Evolutionary conservation across 2,113 vertebrate genomes (phyloP), one percentile per base, ranked within the genome.

Genomic region (Megatriorchis doriae): DNA sequence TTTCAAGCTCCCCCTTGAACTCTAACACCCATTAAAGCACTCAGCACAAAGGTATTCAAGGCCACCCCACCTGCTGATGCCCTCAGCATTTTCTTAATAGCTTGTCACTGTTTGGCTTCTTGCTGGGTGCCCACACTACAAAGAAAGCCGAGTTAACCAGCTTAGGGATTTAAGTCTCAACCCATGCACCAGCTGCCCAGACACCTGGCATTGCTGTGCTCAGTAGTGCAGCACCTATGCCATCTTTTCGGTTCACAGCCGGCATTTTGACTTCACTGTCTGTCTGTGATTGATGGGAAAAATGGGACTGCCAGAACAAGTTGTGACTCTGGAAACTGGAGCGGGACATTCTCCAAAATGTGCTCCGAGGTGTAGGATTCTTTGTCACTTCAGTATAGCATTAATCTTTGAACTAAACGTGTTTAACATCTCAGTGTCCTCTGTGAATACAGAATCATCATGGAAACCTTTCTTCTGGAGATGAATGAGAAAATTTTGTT

Each of bases 1-100:
- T 55, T 53, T 55, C 31, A 53, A 26, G 27, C 6, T 67, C 2
- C 25, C 16, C 6, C 9, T 59, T 20, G 20, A 59, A 61, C 18
- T 55, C 42, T 40, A 17, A 48, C 29, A 81, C 5, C 14, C 0
- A 0, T n/a, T 16, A 16, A 59, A 47, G 29, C 18, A 4, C 8
- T 53, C 9, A 27, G 45, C 4, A n/a, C 11, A 52, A 56, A 45
- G 43, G 4, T 29, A 7, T 45, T 21, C 2, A 1, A 59, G 50
- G 6, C 9, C 27, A 18, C 43, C 16, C 25, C 16, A 8, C 25
- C 8, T 47, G 9, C 6, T 66, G 21, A 29, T 38, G 13, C 20
- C 8, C 8, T 63, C 43, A 52, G 11, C 16, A 25, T 34, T n/a
- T 79, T 38, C 65, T 31, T 47, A 38, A 19, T 13, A 31, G 26